Evolutionary conservation across 2,888 invertebrate species (phyloP).

Genomic region (Campoletis raptor): DNA sequence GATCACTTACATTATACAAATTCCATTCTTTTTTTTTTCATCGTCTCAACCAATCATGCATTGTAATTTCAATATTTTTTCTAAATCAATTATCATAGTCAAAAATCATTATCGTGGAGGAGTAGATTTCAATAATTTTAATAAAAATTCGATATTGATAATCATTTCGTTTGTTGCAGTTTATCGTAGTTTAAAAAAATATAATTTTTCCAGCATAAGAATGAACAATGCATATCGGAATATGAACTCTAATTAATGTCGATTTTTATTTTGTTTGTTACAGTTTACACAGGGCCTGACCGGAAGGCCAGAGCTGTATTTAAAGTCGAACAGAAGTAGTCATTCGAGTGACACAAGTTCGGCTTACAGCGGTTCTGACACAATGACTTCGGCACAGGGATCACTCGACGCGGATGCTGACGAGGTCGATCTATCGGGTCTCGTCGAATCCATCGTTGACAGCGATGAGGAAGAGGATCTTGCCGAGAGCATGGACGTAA

Average conservation of each 20-base stretch:
- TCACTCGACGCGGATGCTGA: slow-evolving; percentile 90
- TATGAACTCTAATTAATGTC: neutral
- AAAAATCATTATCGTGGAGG: too few relatives aligned
- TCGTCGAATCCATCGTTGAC: slow-evolving; percentile 98
- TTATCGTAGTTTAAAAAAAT: neutral
- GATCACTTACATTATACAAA: neutral
- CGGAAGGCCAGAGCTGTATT: slow-evolving; percentile 91
- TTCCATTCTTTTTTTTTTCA: neutral
- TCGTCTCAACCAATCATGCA: neutral
- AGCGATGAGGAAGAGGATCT: slow-evolving; percentile 98
- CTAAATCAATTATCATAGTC: neutral
- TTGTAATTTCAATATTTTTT: neutral
- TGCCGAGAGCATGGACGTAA: slow-evolving; percentile 94
- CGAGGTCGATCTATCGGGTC: slow-evolving; percentile 96
- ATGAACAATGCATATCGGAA: neutral
- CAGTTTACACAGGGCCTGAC: slow-evolving; percentile 84
- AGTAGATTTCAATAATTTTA: too few relatives aligned
- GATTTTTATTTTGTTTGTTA: slow-evolving; percentile 45
- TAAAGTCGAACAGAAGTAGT: slow-evolving; percentile 93
- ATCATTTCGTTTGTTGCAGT: neutral
- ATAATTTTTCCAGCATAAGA: neutral
- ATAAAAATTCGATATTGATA: too few relatives aligned
- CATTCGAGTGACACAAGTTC: slow-evolving; percentile 98
- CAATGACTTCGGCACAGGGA: slow-evolving; percentile 97
- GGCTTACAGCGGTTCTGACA: slow-evolving; percentile 98